A percentile compares a stretch with the other conserved stretches of the same genome.
These are phyloP conservation scores for Jacana jacana DNA, from an alignment of 2,113 vertebrate species.

Conservation along the genomic window DNA sequence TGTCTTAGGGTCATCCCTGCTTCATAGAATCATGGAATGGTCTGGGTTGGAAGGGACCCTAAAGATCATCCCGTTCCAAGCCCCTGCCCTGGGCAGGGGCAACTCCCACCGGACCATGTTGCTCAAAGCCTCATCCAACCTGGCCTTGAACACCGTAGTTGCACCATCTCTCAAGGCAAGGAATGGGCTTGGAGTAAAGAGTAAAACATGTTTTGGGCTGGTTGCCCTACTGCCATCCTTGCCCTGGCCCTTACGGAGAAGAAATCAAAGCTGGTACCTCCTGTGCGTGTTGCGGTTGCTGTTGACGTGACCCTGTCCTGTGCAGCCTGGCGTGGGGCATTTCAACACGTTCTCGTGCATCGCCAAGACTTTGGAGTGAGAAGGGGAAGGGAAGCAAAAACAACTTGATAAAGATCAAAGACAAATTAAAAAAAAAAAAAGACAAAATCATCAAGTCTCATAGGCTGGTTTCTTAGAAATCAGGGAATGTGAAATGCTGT, in stretches of 20 bases:
- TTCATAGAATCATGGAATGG: background rate
- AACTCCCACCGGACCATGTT: background rate
- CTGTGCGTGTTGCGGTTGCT: constrained; percentile 99
- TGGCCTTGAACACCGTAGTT: background rate
- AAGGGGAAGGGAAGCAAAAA: constrained; percentile 12
- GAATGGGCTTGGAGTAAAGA: too few species aligned
- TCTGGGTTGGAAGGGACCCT: background rate
- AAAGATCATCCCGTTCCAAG: background rate
- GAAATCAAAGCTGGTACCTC: constrained; percentile 78
- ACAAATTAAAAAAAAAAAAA: background rate
- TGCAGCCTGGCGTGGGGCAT: constrained; percentile 97
- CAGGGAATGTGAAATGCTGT: background rate
- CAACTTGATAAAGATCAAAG: constrained; percentile 48
- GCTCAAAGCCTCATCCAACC: background rate
- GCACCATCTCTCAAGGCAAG: background rate
- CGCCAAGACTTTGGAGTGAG: constrained; percentile 83
- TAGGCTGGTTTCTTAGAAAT: constrained; percentile 1
- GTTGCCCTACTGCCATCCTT: background rate
- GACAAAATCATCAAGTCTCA: constrained; percentile 31
- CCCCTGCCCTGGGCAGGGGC: background rate
- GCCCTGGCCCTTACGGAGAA: background rate
- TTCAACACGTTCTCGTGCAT: constrained; percentile 99
- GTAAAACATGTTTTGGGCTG: background rate
- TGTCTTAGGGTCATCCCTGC: background rate
- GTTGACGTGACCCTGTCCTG: constrained; percentile 98